Percentiles rank a stretch among this genome's conserved stretches.
Conservation (phyloP, 2,113 vertebrate species). For the Erpornis zantholeuca region DNA sequence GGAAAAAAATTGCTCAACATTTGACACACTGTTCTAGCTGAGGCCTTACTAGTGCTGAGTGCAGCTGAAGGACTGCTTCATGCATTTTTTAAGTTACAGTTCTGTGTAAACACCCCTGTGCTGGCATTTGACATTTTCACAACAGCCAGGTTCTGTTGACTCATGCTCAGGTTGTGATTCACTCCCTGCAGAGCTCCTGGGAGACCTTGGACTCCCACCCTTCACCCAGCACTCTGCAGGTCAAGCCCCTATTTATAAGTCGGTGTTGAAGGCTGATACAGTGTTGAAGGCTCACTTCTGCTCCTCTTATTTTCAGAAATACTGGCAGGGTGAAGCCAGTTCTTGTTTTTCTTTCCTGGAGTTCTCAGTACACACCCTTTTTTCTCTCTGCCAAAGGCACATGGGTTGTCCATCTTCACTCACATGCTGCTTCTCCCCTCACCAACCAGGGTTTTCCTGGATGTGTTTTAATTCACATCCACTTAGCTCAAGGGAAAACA, state of each 20-base stretch:
- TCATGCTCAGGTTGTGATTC: not conserved
- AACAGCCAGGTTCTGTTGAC: not conserved
- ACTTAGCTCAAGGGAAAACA: not conserved
- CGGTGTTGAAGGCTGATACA: not conserved
- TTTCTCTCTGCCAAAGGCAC: not conserved
- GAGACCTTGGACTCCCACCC: not conserved
- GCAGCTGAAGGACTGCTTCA: not conserved
- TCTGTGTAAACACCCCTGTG: not conserved
- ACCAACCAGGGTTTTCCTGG: not conserved
- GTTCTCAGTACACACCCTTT: not conserved
- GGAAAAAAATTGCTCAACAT: not conserved
- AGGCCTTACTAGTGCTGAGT: not conserved
- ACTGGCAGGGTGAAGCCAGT: not conserved
- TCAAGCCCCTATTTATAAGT: not conserved
- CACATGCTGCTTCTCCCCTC: not conserved
- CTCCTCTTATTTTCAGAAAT: not conserved
- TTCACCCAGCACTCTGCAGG: not conserved
- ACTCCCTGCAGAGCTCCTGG: not conserved
- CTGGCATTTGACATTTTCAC: constrained; percentile 6
- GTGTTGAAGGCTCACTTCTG: not conserved
- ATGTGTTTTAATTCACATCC: not conserved
- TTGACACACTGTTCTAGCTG: not conserved
- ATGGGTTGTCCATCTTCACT: not conserved
- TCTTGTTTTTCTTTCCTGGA: not conserved
- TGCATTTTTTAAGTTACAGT: not conserved